Evolutionary conservation across 2,797 vertebrate genomes (phyloP), one percentile per base, ranked within the genome.

Genomic region (Eulemur mongoz): DNA sequence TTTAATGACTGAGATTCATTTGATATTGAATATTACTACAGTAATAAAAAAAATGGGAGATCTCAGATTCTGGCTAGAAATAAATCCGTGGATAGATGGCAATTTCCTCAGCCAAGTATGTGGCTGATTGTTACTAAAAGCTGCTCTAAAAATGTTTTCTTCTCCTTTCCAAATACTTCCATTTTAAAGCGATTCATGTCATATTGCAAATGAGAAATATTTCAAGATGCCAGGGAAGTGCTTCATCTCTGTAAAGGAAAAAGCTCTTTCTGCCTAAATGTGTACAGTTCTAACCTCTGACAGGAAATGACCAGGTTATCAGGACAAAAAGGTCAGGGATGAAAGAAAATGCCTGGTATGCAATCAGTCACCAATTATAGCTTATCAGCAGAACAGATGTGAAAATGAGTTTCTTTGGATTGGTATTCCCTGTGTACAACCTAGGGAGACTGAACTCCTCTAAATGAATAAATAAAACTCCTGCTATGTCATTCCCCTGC

Each of bases 391-490:
- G 73, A 97, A 91, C n/a, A 92, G 69, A 92, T 96, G 63, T 97
- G 93, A 98, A 98, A 98, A 98, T 98, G 14, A 98, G 43, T 95
- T 98, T 97, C 73, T 85, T 98, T 97, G 89, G 94, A 92, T 32
- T 90, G 35, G 59, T 91, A 13, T 76, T 96, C 61, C 94, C 92
- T 94, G 63, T 57, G 85, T 95, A 93, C 32, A 98, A 88, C 79
- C 13, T 54, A 91, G 48, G 76, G 32, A 98, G 84, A 40, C 13
- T 22, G 79, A 65, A 70, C 87, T 59, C 72, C 84, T 93, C 88
- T 78, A 27, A 89, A 97, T 79, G 94, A 98, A 96, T 96, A 97
- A 98, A 97, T 92, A 94, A 94, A 97, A 84, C 1, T 15, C 8
- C 50, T 83, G 15, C 45, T 97, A 89, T 90, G 95, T 93, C 67